Base-by-base conservation (phyloP, 2,888 invertebrate genomes). In the Eilema sororculum region DNA sequence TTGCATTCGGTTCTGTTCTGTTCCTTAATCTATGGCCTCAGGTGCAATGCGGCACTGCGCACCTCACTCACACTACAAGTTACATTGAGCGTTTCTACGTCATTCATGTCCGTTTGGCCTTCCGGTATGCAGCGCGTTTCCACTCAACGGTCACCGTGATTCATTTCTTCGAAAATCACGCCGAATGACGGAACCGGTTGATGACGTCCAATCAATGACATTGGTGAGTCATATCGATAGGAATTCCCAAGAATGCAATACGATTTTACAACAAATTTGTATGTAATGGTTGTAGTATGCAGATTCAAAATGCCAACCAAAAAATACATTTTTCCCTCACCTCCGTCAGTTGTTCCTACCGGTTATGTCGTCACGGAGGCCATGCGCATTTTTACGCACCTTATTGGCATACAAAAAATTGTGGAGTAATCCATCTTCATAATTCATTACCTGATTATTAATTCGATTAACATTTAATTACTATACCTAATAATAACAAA, bases 41-140 rank as follows among this genome's bases (percentile, higher is more conserved):
- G 83, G 81, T 86, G 86, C 85, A 86, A 77, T 88, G 85, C 84
- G 81, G 84, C 80, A 74, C 69, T 63, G 71, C 68, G 59, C 70
- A 71, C 71, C 68, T 66, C 72, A 67, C 71, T 67, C 61, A 66
- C 75, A 69, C 63, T 64, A 41, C 66, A 73, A 52, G 70, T 62
- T 69, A 64, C 62, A 72, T 13, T 74, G 68, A 68, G 71, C 68
- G 73, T 73, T 73, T 75, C 58, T 78, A 82, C 80, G 78, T 82
- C 82, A 83, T 79, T 78, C 74, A 75, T 72, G 76, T 80, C 81
- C 80, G 79, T 70, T 30, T 63, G 66, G 61, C 74, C 75, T 81
- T 81, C 78, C 78, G 78, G 77, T 78, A 76, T 78, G 78, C 83
- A 63, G 65, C 66, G 75, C 60, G 72, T 68, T 77, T 75, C 71